Conservation (phyloP, 2,888 invertebrate genomes). For the Xanthorhoe spadicearia region DNA sequence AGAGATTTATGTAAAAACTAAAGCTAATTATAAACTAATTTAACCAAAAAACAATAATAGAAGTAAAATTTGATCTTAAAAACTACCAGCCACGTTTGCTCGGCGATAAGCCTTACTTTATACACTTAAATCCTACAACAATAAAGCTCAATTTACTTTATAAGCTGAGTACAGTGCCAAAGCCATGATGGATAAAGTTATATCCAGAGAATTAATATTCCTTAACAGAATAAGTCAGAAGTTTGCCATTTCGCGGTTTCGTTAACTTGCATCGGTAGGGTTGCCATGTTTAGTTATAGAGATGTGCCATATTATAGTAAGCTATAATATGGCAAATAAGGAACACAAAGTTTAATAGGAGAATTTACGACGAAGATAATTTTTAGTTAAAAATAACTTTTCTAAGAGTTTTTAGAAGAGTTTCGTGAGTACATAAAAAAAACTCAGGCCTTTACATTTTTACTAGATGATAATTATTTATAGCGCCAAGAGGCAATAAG, state of each 20-base stretch:
- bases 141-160: slow-evolving; percentile 1
- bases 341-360: neutral
- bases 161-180: neutral
- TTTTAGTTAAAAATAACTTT: neutral
- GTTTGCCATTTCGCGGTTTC: slow-evolving; percentile 49
- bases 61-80: too few species aligned
- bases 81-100: neutral
- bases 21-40: too few species aligned
- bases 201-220: slow-evolving; percentile 46
- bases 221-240: slow-evolving; percentile 50
- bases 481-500: too few species aligned
- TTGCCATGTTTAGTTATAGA: slow-evolving; percentile 8
- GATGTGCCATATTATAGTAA: neutral
- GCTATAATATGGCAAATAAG: too few species aligned
- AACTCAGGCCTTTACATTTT: too few species aligned
- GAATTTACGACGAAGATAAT: neutral
- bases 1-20: too few species aligned
- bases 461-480: too few species aligned
- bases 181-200: slow-evolving; percentile 27
- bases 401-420: neutral
- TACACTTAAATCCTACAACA: neutral
- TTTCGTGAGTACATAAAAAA: too few species aligned
- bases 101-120: neutral
- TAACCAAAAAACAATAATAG: too few species aligned
- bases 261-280: slow-evolving; percentile 37